Base-by-base conservation (phyloP, 2,888 invertebrate species). In the Seladonia tumulorum region DNA sequence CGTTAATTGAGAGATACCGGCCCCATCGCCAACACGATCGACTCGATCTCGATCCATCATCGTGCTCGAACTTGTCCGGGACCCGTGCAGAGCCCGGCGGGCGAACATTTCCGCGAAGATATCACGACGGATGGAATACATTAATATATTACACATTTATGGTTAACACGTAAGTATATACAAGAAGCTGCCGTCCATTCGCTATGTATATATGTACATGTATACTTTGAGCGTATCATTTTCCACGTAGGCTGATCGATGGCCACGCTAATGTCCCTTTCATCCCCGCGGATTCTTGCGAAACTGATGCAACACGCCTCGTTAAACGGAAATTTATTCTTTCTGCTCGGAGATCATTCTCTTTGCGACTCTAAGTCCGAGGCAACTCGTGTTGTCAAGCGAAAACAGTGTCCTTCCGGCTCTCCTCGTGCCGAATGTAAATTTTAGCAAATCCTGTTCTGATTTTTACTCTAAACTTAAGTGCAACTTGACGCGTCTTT, bases 201-300 rank as follows among this genome's bases (percentile, higher is more conserved):
- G 70, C 70, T 82, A 82, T 77, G 76, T 79, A 63, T 66, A 68
- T 66, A 42, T 81, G 14, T 81, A 63, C 89, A 92, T 82, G 88
- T 91, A 92, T 89, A 92, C 88, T 85, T 91, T 92, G 93, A 93
- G 91, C 91, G 91, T 90, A 91, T 90, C 83, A 87, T 89, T 93
- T 92, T 90, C 90, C 89, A 86, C 83, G 76, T 74, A 80, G 82
- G 82, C 87, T 85, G 85, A 86, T 89, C 87, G 85, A 87, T 82
- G 39, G 84, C 78, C 87, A 74, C 42, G 60, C 29, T 72, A 82
- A 83, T 78, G 80, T 79, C 35, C 66, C 76, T 82, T 79, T 83
- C 85, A 81, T 82, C 81, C 81, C 29, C 75, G 45, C 18, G 53
- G 73, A 71, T 25, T 29, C 42, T 74, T 57, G 10, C 14, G 16